These are phyloP conservation scores for Stegostoma tigrinum DNA, from an alignment of 2,113 vertebrate genomes.

Conservation along the genomic window DNA sequence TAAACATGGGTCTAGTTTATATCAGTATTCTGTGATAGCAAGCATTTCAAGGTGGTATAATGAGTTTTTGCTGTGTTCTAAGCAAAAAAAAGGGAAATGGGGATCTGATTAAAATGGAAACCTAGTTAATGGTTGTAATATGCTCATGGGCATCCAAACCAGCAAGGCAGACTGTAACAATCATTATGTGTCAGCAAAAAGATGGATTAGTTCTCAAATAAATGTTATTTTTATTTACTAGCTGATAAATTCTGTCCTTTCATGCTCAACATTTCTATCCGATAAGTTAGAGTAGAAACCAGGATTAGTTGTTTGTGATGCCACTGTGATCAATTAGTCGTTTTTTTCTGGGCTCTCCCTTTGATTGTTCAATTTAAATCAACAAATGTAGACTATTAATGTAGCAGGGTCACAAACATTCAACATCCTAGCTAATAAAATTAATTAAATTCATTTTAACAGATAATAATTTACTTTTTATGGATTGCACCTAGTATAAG, in stretches of 20 bases:
- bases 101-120: constrained; percentile 4
- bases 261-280: neutral
- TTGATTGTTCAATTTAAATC: neutral
- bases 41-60: neutral
- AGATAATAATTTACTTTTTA: neutral
- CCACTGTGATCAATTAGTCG: neutral
- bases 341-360: neutral
- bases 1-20: neutral
- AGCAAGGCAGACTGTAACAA: neutral
- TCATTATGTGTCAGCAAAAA: constrained; percentile 5
- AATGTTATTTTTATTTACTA: constrained; percentile 21
- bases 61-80: neutral
- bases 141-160: neutral
- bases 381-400: neutral
- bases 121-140: neutral
- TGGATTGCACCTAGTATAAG: neutral
- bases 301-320: neutral
- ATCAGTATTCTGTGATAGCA: neutral
- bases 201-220: neutral
- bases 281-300: neutral
- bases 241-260: neutral
- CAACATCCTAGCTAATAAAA: neutral
- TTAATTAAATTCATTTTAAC: neutral
- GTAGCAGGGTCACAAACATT: neutral
- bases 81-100: neutral